phyloP scores from a whole-genome alignment of 2,113 vertebrate genomes.

The Amblyornis subalaris region DNA sequence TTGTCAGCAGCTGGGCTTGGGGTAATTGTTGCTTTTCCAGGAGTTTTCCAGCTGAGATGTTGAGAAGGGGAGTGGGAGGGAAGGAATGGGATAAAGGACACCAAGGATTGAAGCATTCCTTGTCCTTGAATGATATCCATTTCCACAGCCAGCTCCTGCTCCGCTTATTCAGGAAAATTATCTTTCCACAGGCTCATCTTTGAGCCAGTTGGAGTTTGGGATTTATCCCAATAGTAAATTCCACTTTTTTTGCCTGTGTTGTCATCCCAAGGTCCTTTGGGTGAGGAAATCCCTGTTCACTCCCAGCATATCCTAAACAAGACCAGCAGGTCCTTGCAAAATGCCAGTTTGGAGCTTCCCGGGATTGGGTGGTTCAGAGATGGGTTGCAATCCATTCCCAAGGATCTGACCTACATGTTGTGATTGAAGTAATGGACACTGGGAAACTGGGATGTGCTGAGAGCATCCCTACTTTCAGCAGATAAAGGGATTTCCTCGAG shows the following conservation, averaged over 20 bases:
- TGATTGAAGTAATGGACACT: accelerated
- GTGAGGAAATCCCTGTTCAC: not conserved
- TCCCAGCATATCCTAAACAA: not conserved
- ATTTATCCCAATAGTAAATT: not conserved
- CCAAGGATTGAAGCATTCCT: not conserved
- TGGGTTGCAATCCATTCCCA: not conserved
- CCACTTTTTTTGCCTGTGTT: not conserved
- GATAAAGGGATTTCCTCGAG: not conserved
- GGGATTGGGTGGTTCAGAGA: not conserved
- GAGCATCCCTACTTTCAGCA: not conserved
- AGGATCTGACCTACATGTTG: not conserved
- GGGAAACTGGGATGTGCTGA: not conserved
- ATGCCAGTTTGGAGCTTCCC: not conserved
- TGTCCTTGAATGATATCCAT: not conserved
- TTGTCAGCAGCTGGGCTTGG: not conserved
- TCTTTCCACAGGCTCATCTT: not conserved
- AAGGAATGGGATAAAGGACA: not conserved
- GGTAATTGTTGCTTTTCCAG: accelerated
- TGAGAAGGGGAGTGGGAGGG: not conserved
- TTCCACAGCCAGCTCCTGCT: not conserved
- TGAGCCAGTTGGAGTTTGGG: not conserved
- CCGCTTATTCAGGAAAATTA: not conserved
- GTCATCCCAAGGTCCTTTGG: not conserved
- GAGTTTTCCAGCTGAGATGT: not conserved
- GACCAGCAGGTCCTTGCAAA: conserved; percentile 32